Conservation (phyloP, 2,888 invertebrate genomes). For the Ganaspis brasiliensis region DNA sequence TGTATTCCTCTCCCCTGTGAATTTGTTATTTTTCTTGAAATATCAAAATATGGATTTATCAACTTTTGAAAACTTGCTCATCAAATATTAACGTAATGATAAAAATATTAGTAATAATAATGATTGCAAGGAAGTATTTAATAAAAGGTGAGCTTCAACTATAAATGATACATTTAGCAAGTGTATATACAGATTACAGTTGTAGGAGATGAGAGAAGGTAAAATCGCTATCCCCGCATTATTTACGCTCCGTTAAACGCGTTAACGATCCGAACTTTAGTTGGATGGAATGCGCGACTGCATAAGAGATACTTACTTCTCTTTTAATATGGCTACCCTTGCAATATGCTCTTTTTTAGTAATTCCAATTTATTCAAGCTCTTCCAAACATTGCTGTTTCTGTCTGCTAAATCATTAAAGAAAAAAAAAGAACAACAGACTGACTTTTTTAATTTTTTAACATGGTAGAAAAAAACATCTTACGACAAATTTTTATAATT, state of each 20-base stretch:
- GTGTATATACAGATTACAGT: slow-evolving; percentile 13
- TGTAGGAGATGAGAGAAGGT: slow-evolving; percentile 52
- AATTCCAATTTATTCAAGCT: neutral
- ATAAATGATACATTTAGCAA: slow-evolving; percentile 18
- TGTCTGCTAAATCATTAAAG: neutral
- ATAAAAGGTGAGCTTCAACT: neutral
- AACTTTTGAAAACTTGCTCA: too few relatives aligned
- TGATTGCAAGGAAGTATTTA: neutral
- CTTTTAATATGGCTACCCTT: slow-evolving; percentile 51
- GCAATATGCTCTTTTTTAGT: slow-evolving; percentile 50
- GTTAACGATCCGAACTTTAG: slow-evolving; percentile 68
- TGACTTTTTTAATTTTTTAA: too few relatives aligned
- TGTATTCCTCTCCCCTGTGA: too few relatives aligned
- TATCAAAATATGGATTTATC: too few relatives aligned
- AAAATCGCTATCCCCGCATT: slow-evolving; percentile 67
- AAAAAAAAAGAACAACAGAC: too few relatives aligned
- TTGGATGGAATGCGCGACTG: slow-evolving; percentile 63
- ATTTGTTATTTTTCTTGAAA: too few relatives aligned
- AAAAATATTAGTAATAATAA: neutral
- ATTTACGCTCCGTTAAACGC: slow-evolving; percentile 70
- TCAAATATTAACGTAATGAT: too few relatives aligned
- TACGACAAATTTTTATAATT: too few relatives aligned
- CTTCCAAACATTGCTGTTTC: neutral
- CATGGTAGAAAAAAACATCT: too few relatives aligned
- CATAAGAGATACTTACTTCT: slow-evolving; percentile 51